Conservation (phyloP, 2,113 vertebrate genomes). For the Paedocypris sp. region DNA sequence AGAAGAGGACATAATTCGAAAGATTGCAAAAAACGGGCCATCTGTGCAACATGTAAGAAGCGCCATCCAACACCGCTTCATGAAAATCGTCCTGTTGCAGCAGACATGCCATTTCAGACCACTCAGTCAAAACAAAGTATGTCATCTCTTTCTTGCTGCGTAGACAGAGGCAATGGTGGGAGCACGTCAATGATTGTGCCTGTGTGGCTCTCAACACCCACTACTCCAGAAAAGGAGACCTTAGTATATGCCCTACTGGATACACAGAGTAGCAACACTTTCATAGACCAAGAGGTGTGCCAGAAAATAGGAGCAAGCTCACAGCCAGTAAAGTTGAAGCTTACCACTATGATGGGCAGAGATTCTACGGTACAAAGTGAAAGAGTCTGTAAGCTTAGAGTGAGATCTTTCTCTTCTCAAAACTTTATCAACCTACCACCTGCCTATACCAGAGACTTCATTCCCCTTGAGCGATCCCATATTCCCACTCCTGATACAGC, state of each 20-base stretch:
- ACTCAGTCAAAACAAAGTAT: slow-evolving; percentile 8
- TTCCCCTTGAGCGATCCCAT: slow-evolving; percentile 13
- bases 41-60: slow-evolving; percentile 3
- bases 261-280: slow-evolving; percentile 25
- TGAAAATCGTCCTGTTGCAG: slow-evolving; percentile 14
- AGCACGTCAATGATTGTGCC: slow-evolving; percentile 32
- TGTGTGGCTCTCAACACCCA: slow-evolving; percentile 28
- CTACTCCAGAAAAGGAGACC: not conserved
- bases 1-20: slow-evolving; percentile 28
- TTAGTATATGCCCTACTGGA: slow-evolving; percentile 29
- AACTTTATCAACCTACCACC: not conserved
- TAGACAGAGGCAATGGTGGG: slow-evolving; percentile 7
- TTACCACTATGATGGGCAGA: slow-evolving; percentile 28
- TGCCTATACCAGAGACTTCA: slow-evolving; percentile 12
- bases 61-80: slow-evolving; percentile 30
- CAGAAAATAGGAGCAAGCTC: not conserved
- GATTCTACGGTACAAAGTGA: slow-evolving; percentile 19
- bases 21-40: slow-evolving; percentile 22
- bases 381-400: slow-evolving; percentile 1
- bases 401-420: not conserved
- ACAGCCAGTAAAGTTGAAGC: slow-evolving; percentile 32
- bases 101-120: not conserved
- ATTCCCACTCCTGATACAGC: not conserved
- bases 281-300: slow-evolving; percentile 28
- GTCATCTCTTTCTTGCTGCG: slow-evolving; percentile 4